These are phyloP conservation scores for Chironomus riparius DNA, from an alignment of 2,888 invertebrate species.

Conservation along the genomic window DNA sequence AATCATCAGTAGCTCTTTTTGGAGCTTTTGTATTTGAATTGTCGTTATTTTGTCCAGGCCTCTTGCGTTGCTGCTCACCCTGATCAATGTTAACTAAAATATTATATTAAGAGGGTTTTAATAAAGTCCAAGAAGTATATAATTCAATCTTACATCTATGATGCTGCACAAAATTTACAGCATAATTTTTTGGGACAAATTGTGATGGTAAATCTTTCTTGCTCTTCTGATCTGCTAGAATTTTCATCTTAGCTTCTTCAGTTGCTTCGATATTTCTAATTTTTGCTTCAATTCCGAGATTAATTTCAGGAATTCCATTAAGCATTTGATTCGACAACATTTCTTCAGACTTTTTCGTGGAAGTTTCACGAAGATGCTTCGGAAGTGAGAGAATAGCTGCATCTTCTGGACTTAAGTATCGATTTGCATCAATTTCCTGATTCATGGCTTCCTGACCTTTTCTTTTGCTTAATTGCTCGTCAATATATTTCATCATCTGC, in stretches of 20 bases:
- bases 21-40: slow-evolving; percentile 58
- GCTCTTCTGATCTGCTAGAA: slow-evolving; percentile 79
- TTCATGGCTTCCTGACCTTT: slow-evolving; percentile 34
- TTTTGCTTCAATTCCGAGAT: slow-evolving; percentile 98
- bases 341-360: slow-evolving; percentile 83
- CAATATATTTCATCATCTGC: slow-evolving; percentile 92
- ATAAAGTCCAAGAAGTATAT: no score
- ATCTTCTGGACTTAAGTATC: slow-evolving; percentile 79
- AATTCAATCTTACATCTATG: slow-evolving; percentile 66
- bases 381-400: slow-evolving; percentile 84
- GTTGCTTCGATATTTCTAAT: slow-evolving; percentile 98
- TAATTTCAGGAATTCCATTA: slow-evolving; percentile 98
- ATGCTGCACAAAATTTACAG: slow-evolving; percentile 96
- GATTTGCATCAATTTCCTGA: slow-evolving; percentile 38
- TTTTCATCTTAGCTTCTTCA: slow-evolving; percentile 91
- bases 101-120: no score
- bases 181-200: slow-evolving; percentile 97
- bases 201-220: slow-evolving; percentile 89
- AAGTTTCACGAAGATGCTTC: slow-evolving; percentile 76
- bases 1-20: slow-evolving; percentile 93
- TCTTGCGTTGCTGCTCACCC: slow-evolving; percentile 43
- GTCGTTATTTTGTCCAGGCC: slow-evolving; percentile 37
- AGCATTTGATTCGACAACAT: slow-evolving; percentile 99
- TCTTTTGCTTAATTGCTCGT: slow-evolving; percentile 75
- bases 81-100: slow-evolving; percentile 79